Percentiles rank a stretch among this genome's conserved stretches.
Evolutionary conservation across 1,140 invertebrate species (phyloP).

Genomic region (Diabrotica virgifera): DNA sequence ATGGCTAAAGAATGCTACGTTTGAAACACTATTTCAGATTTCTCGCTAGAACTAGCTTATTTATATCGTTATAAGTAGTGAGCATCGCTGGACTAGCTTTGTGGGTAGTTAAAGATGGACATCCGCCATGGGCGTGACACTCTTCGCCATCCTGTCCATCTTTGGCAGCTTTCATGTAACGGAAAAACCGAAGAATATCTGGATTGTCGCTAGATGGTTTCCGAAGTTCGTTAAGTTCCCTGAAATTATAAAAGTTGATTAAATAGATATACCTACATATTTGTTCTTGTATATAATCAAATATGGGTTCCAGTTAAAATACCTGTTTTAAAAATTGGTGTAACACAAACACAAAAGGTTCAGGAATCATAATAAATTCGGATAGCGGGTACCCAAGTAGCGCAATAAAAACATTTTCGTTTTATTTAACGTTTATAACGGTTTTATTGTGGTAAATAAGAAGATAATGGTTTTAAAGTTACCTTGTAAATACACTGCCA

Average conservation of each 20-base stretch:
- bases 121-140: slow-evolving; percentile 60
- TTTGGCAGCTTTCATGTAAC: slow-evolving; percentile 83
- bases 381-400: too few species aligned
- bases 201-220: slow-evolving; percentile 79
- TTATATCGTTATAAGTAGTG: slow-evolving; percentile 80
- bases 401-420: too few species aligned
- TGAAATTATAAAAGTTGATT: slow-evolving; percentile 43
- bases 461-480: too few species aligned
- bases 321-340: too few species aligned
- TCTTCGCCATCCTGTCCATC: slow-evolving; percentile 76
- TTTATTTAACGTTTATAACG: too few species aligned
- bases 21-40: slow-evolving; percentile 40
- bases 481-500: too few species aligned
- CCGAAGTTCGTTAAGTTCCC: slow-evolving; percentile 77
- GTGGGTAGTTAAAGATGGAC: slow-evolving; percentile 51
- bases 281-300: too few species aligned
- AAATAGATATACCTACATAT: too few species aligned
- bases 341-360: too few species aligned
- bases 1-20: not conserved
- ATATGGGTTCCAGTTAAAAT: too few species aligned
- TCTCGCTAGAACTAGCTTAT: slow-evolving; percentile 77
- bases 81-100: slow-evolving; percentile 74
- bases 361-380: too few species aligned
- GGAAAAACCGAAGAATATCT: slow-evolving; percentile 80
- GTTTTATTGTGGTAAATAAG: too few species aligned